Evolutionary conservation across 2,888 invertebrate species (phyloP), one percentile per base, ranked within the genome.

Genomic region (Leptarthrus brevirostris): DNA sequence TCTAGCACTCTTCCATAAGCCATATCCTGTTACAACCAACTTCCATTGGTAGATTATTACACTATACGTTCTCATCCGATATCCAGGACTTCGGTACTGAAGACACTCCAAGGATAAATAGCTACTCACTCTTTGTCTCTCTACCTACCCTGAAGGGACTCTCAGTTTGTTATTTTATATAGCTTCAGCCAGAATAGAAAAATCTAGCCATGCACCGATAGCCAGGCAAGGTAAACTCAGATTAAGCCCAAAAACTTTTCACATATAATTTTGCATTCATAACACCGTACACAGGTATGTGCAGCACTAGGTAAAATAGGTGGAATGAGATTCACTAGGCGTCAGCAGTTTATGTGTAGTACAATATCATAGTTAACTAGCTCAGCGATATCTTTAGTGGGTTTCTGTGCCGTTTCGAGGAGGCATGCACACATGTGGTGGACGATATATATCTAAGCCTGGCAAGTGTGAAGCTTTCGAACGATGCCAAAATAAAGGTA

Each of bases 251-350:
- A 20, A 64, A 64, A 64, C 44, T 64, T 64, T 64, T 44, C 47
- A 64, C 44, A 64, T 64, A n/a, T 40, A 64, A 64, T 44, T 64
- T 64, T 64, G 64, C 64, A 64, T 64, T 64, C 47, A 40, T 40
- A 20, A n/a, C 44, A 16, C 20, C 16, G 44, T 44, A 24, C 22
- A 44, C 1, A 44, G 24, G 47, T 47, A 64, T n/a, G 18, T 49
- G 18, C 49, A 49, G 4, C 4, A 44, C n/a, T 18, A 12, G 47
- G 47, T 30, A 30, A 30, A 47, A 3, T 16, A 18, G 12, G 2
- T 20, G 20, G 49, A 49, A 49, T 49, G 49, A 18, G 49, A 8
- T 47, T 16, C 4, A 18, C n/a, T 20, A 30, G n/a, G 40, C 34
- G 61, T 61, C 61, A 61, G 40, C 61, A 40, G 36, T 61, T 36